A percentile compares a stretch with the other conserved stretches of the same genome.
These are phyloP conservation scores for Magallana angulata DNA, from an alignment of 1,140 invertebrate genomes.

Conservation along the genomic window DNA sequence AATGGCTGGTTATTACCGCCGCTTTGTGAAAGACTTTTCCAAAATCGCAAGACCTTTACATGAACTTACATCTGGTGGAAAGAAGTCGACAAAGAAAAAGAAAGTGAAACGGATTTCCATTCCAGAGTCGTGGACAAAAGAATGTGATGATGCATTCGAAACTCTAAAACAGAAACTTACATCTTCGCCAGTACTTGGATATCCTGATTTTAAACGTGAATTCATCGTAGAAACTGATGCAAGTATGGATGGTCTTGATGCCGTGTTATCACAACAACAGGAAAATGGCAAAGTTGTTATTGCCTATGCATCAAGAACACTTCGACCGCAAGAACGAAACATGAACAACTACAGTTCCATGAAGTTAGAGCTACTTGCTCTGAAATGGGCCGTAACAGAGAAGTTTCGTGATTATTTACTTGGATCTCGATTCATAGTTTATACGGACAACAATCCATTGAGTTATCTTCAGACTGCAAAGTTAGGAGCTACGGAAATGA, in stretches of 20 bases:
- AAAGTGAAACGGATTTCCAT: constrained; percentile 9
- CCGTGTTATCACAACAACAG: constrained; percentile 8
- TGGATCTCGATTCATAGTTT: no score
- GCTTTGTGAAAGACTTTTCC: constrained; percentile 46
- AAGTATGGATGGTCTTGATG: not conserved
- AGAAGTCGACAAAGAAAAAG: constrained; percentile 32
- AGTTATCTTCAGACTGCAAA: constrained; percentile 49
- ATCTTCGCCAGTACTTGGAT: constrained; percentile 60
- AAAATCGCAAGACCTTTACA: constrained; percentile 48
- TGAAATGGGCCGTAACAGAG: no score
- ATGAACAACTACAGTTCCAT: no score
- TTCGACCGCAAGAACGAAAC: constrained; percentile 5
- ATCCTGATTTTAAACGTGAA: constrained; percentile 53
- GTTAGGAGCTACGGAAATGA: constrained; percentile 58
- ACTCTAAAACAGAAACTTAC: constrained; percentile 57
- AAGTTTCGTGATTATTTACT: no score
- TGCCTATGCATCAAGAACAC: not conserved
- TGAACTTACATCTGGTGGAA: not conserved
- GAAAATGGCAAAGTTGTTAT: not conserved
- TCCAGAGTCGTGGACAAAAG: constrained; percentile 33
- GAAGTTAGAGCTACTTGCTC: no score
- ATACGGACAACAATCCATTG: no score
- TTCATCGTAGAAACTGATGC: constrained; percentile 64
- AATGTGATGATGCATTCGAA: constrained; percentile 40
- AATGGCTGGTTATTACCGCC: constrained; percentile 40